Percentiles rank a stretch among this genome's conserved stretches.
phyloP scores from a whole-genome alignment of 53 echinoderm and acorn worm species.

The Temnopleurus reevesii region DNA sequence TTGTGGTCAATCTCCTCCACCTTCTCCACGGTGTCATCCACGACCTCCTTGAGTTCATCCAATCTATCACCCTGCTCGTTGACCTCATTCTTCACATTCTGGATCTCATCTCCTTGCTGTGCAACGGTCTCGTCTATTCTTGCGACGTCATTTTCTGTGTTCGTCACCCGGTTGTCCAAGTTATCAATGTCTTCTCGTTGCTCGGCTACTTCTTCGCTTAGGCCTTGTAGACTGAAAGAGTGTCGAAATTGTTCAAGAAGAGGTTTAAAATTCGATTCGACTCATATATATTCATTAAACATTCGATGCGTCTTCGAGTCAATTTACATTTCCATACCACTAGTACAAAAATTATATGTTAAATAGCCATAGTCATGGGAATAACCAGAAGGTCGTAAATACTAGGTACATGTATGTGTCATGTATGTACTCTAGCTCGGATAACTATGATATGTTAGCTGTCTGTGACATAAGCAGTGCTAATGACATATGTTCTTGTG shows the following conservation, averaged over 20 bases:
- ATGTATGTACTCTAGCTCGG: too few species aligned
- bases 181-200: constrained; percentile 72
- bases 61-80: constrained; percentile 82
- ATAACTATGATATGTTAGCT: too few species aligned
- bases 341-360: too few species aligned
- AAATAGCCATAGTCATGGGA: too few species aligned
- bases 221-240: constrained; percentile 66
- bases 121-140: constrained; percentile 79
- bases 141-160: constrained; percentile 70
- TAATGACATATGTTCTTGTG: too few species aligned
- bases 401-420: too few species aligned
- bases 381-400: too few species aligned
- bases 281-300: background rate
- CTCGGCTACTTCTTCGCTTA: constrained; percentile 80
- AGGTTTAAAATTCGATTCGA: background rate
- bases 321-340: too few species aligned
- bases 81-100: constrained; percentile 85
- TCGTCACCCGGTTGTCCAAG: constrained; percentile 77
- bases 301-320: background rate
- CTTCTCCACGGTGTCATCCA: constrained; percentile 85
- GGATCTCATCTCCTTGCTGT: constrained; percentile 77
- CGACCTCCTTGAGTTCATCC: constrained; percentile 79
- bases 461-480: too few species aligned
- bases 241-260: background rate
- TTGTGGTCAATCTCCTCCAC: constrained; percentile 97